Evolutionary conservation across 1,140 invertebrate genomes (phyloP), one percentile per base, ranked within the genome.

Genomic region (Drosophila pseudoobscura): DNA sequence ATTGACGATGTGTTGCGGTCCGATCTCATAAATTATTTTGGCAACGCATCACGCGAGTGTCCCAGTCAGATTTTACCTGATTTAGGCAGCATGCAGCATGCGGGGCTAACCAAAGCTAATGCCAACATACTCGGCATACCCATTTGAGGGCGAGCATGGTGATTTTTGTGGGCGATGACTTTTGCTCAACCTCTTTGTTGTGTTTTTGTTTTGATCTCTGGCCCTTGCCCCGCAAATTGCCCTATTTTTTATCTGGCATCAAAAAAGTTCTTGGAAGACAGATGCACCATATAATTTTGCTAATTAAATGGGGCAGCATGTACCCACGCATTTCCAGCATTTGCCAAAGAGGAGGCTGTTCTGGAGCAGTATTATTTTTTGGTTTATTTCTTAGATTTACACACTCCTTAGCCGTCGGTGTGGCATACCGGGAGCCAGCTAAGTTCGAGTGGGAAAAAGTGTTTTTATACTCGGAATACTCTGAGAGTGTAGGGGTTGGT

Each of bases 1-100:
- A 90, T 82, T 89, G 78, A 76, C 84, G 78, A 87, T 83, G 80
- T 79, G 75, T 83, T 88, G 73, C 59, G 85, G 68, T 79, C 82
- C 66, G 85, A 79, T 82, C 80, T 80, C 80, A 90, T 89, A 90
- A 89, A 90, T 90, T 89, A 90, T 90, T 87, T 90, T 89, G 78
- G 87, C 87, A 90, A 90, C 87, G 87, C 80, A 90, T 90, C 87
- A 90, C 87, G 87, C 87, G 65, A 89, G 72, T 68, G 63, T 75
- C 78, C 74, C 79, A 77, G 74, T 77, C 57, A 50, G 74, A 60
- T 76, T 56, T 75, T 87, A 82, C 82, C 82, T 87, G 83, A 82
- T 87, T 78, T 87, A 52, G 82, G 55, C 60, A 58, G 68, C 62
- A 39, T 65, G 63, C 59, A 54, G 53, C 52, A 51, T 31, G 29